Evolutionary conservation across 2,888 invertebrate species (phyloP).

Genomic region (Meandrusa payeni): DNA sequence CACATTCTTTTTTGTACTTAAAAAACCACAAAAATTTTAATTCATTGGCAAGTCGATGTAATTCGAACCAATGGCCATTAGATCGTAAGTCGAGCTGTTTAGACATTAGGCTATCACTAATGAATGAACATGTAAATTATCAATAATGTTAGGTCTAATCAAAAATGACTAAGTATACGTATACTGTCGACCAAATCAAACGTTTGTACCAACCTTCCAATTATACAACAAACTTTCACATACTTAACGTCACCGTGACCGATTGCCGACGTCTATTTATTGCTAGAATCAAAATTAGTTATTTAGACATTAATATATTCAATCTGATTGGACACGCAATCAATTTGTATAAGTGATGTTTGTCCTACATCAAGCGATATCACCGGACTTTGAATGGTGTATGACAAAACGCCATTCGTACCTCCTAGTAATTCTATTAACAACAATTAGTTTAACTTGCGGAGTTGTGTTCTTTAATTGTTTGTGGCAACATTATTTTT

Average conservation of each 20-base stretch:
- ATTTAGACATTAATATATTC: constrained; percentile 27
- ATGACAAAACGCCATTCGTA: constrained; percentile 9
- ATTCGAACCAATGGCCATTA: too few species aligned
- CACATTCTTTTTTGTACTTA: too few species aligned
- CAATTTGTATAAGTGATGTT: constrained; percentile 26
- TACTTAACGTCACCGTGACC: constrained; percentile 13
- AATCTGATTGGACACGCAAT: constrained; percentile 26
- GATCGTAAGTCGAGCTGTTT: too few species aligned
- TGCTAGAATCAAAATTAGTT: constrained; percentile 26
- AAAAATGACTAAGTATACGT: constrained; percentile 4
- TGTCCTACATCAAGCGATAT: constrained; percentile 22
- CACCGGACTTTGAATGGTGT: constrained; percentile 7
- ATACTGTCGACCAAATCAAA: constrained; percentile 3
- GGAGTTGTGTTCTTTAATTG: not conserved
- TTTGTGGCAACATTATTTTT: not conserved
- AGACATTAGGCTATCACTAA: too few species aligned
- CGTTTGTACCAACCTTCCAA: constrained; percentile 21
- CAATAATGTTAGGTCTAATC: too few species aligned
- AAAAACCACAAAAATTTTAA: too few species aligned
- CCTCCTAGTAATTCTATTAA: constrained; percentile 4
- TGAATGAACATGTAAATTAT: too few species aligned
- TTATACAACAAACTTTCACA: constrained; percentile 22
- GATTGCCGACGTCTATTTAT: constrained; percentile 23
- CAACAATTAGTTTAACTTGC: constrained; percentile 5
- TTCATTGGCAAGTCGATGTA: too few species aligned